Conservation (phyloP, 2,113 vertebrate genomes). For the Oryzias melastigma region DNA sequence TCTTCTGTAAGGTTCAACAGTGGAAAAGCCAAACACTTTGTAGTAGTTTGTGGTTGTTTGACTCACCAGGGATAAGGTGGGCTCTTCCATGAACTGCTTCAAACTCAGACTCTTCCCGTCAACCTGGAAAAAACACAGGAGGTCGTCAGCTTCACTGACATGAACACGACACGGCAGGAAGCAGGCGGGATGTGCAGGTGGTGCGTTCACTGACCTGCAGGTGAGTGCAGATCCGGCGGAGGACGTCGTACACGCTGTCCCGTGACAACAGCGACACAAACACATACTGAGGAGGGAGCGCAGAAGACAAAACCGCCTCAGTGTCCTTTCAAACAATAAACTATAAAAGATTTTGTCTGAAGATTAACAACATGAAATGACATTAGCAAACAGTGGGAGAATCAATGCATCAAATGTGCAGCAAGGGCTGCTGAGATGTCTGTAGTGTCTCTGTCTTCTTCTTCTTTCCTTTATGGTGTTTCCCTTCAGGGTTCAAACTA, state of each 20-base stretch:
- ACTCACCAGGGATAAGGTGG: constrained; percentile 85
- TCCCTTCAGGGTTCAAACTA: too few relatives aligned
- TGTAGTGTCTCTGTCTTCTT: too few relatives aligned
- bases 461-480: too few relatives aligned
- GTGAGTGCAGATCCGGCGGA: constrained; percentile 91
- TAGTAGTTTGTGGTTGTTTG: not conserved
- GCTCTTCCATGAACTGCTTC: constrained; percentile 86
- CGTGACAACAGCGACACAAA: constrained; percentile 94
- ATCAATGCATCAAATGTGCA: too few relatives aligned
- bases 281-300: constrained; percentile 80
- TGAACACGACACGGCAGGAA: not conserved
- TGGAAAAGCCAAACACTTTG: not conserved
- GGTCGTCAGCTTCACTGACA: not conserved
- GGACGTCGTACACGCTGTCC: constrained; percentile 90
- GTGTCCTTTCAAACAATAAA: not conserved
- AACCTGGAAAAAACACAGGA: constrained; percentile 63
- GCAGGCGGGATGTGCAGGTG: not conserved
- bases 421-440: too few relatives aligned
- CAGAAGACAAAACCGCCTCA: not conserved
- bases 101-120: constrained; percentile 89
- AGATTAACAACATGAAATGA: too few relatives aligned
- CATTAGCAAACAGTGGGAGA: too few relatives aligned
- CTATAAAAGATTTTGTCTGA: too few relatives aligned
- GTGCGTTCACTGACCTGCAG: constrained; percentile 81
- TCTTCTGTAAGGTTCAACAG: too few relatives aligned